A percentile compares a stretch with the other conserved stretches of the same genome.
Conservation (phyloP, 2,113 vertebrate genomes). For the Eolophus roseicapilla region DNA sequence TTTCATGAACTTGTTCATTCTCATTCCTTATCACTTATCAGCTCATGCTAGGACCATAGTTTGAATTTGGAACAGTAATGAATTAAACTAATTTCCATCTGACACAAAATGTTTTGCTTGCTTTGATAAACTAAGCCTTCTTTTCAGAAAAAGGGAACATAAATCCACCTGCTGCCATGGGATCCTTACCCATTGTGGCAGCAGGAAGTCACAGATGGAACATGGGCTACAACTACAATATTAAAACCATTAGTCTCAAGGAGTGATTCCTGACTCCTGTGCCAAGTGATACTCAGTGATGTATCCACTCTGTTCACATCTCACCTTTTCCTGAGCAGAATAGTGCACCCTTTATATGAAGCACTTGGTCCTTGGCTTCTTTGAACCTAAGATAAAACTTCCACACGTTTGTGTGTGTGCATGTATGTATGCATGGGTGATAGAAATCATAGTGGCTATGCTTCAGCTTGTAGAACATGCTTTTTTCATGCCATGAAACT, state of each 20-base stretch:
- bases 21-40: background rate
- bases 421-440: rapidly evolving
- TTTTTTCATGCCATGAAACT: background rate
- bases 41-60: background rate
- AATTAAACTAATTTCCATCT: background rate
- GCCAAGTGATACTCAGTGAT: background rate
- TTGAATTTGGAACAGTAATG: background rate
- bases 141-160: background rate
- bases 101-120: background rate
- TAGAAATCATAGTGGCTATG: background rate
- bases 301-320: background rate
- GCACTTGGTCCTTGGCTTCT: background rate
- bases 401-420: rapidly evolving
- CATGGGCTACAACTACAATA: background rate
- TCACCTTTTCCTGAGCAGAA: background rate
- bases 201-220: background rate
- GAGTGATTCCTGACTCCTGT: background rate
- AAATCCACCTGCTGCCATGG: background rate
- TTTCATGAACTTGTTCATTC: background rate
- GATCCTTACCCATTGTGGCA: background rate
- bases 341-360: background rate
- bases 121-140: background rate
- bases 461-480: background rate
- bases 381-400: background rate
- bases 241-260: background rate